phyloP scores from a whole-genome alignment of 2,113 vertebrate species.

The Crotalus viridis region DNA sequence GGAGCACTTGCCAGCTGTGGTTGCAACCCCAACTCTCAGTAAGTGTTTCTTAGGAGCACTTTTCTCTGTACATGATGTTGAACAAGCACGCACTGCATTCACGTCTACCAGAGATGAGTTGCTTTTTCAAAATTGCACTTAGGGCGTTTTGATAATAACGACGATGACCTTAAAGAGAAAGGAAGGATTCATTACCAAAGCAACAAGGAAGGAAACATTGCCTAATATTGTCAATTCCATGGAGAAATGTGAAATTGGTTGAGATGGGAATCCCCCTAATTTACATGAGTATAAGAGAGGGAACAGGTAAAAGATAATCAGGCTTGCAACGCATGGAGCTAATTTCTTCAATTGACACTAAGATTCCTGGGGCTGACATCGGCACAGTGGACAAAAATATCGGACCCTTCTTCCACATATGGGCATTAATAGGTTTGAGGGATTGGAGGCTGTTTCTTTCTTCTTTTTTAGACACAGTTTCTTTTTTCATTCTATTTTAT shows the following conservation, averaged over 20 bases:
- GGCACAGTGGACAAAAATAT: not conserved
- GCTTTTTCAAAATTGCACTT: not conserved
- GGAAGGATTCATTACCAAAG: not conserved
- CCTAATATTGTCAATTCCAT: not conserved
- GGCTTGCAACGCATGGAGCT: not conserved
- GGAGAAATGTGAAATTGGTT: not conserved
- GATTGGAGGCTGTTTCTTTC: not conserved
- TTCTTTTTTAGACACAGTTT: not conserved
- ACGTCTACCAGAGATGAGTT: not conserved
- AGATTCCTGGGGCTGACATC: not conserved
- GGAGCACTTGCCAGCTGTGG: not conserved
- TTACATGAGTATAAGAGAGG: not conserved
- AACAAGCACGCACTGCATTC: not conserved
- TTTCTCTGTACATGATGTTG: not conserved
- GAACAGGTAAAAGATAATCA: not conserved
- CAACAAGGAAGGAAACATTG: not conserved
- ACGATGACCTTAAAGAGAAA: not conserved
- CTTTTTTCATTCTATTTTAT: not conserved
- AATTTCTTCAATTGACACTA: not conserved
- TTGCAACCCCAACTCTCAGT: not conserved
- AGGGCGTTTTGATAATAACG: not conserved
- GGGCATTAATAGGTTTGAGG: not conserved
- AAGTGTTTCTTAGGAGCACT: not conserved
- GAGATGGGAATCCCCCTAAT: not conserved
- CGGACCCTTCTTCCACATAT: not conserved